Conservation (phyloP, 2,113 vertebrate species). For the Uria aalge region DNA sequence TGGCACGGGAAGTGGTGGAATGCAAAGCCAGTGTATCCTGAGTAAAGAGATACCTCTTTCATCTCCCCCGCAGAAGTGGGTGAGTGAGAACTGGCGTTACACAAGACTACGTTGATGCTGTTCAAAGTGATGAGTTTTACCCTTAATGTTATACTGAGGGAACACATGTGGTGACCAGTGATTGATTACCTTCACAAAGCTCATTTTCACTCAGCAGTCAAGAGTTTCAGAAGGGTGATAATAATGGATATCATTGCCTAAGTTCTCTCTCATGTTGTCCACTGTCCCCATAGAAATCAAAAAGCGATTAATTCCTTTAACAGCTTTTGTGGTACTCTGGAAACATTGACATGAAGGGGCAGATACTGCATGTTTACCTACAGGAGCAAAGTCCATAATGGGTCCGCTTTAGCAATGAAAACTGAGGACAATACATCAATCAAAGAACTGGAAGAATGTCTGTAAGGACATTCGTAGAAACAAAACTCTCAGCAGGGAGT, state of each 20-base stretch:
- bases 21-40: neutral
- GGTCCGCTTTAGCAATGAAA: neutral
- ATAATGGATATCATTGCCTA: constrained; percentile 34
- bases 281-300: constrained; percentile 16
- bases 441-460: neutral
- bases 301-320: neutral
- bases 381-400: neutral
- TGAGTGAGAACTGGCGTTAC: constrained; percentile 53
- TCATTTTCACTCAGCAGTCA: constrained; percentile 49
- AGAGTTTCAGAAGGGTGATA: constrained; percentile 59
- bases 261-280: constrained; percentile 29
- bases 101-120: constrained; percentile 1
- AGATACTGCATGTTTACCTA: neutral
- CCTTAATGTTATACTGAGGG: constrained; percentile 39
- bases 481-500: neutral
- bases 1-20: neutral
- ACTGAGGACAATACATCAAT: neutral
- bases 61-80: constrained; percentile 14
- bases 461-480: neutral
- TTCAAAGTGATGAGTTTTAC: constrained; percentile 51
- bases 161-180: constrained; percentile 37
- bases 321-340: neutral
- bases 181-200: constrained; percentile 59
- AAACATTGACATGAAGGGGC: neutral
- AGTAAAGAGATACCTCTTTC: constrained; percentile 26